Conservation (phyloP, 2,113 vertebrate species). For the Guaruba guarouba region DNA sequence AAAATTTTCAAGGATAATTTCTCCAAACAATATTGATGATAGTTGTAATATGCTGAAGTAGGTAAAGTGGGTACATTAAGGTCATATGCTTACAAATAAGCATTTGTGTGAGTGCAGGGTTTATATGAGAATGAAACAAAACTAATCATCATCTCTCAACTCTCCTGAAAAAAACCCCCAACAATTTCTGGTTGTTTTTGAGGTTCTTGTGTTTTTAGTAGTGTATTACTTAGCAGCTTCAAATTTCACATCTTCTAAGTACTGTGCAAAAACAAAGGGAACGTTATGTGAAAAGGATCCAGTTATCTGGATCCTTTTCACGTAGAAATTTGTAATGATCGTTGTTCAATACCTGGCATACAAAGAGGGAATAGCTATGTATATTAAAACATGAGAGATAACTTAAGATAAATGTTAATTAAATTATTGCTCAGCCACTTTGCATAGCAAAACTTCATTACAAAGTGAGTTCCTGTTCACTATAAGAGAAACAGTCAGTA, state of each 20-base stretch:
- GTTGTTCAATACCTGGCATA: background rate
- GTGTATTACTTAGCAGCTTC: background rate
- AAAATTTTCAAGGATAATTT: background rate
- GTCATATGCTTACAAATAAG: background rate
- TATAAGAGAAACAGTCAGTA: background rate
- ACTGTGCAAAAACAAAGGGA: background rate
- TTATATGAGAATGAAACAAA: background rate
- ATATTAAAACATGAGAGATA: background rate
- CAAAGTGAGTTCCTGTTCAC: slow-evolving; percentile 3
- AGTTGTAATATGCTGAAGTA: background rate
- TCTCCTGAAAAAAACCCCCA: background rate
- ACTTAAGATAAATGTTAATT: slow-evolving; percentile 24
- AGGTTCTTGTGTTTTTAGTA: background rate
- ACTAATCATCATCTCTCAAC: background rate
- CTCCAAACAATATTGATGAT: background rate
- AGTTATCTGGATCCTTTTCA: background rate
- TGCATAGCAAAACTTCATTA: background rate
- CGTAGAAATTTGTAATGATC: background rate
- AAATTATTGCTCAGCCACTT: background rate
- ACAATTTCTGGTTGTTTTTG: background rate
- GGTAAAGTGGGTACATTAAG: background rate
- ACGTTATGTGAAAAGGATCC: background rate
- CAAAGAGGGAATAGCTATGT: background rate
- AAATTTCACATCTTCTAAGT: background rate
- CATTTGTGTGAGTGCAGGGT: background rate